These are phyloP conservation scores for Elgaria multicarinata DNA, from an alignment of 2,113 vertebrate genomes.

Conservation along the genomic window DNA sequence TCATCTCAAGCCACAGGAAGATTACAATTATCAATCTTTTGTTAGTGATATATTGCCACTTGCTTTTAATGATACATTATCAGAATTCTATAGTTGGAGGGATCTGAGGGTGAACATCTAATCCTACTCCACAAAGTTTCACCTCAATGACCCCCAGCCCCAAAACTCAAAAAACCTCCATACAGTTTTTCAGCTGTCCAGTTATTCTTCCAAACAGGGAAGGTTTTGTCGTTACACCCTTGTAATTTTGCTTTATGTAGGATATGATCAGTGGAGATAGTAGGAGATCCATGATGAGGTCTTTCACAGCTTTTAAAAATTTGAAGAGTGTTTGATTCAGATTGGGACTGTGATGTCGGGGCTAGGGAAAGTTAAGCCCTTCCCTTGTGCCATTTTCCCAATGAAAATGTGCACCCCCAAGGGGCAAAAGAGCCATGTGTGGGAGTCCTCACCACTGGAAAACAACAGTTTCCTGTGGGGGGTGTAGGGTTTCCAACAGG, in stretches of 20 bases:
- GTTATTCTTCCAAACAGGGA: not conserved
- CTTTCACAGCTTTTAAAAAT: not conserved
- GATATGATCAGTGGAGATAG: not conserved
- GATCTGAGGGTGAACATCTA: not conserved
- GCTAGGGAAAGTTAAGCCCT: not conserved
- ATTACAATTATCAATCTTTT: not conserved
- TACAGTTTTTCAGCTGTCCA: not conserved
- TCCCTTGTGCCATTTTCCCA: not conserved
- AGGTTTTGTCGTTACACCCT: not conserved
- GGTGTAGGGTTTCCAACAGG: not conserved
- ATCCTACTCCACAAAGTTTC: too few species aligned
- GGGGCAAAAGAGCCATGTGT: not conserved
- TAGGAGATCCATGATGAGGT: not conserved
- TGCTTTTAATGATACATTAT: not conserved
- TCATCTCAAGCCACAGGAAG: not conserved
- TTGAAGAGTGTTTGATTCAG: not conserved
- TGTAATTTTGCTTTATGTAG: not conserved
- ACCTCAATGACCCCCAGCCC: not conserved
- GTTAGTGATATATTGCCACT: not conserved
- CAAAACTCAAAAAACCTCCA: not conserved
- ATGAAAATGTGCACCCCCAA: not conserved
- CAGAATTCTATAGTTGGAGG: not conserved
- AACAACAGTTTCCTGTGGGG: not conserved
- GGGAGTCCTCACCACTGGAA: not conserved
- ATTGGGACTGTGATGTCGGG: not conserved